A percentile compares a stretch with the other conserved stretches of the same genome.
These are phyloP conservation scores for Lota lota DNA, from an alignment of 2,113 vertebrate species.

Conservation along the genomic window DNA sequence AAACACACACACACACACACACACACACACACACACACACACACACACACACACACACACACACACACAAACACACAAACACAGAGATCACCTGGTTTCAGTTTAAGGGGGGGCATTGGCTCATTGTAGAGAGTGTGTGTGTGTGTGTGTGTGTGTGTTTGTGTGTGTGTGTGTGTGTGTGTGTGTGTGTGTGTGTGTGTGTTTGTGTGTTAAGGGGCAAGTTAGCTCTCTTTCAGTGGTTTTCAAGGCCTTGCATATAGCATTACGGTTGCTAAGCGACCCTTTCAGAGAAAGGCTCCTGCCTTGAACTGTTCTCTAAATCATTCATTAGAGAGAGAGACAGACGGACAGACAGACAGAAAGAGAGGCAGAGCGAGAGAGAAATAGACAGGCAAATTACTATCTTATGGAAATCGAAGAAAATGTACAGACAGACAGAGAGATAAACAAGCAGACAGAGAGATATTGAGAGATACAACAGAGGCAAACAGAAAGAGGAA, in stretches of 20 bases:
- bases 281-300: conserved; percentile 68
- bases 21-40: conserved; percentile 27
- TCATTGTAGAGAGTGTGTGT: conserved; percentile 16
- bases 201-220: conserved; percentile 29
- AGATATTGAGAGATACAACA: too few species aligned
- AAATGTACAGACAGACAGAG: too few species aligned
- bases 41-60: conserved; percentile 5
- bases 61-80: too few species aligned
- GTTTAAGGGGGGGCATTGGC: conserved; percentile 11
- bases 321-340: conserved; percentile 80
- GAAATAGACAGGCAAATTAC: neutral
- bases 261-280: conserved; percentile 88
- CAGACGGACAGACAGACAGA: neutral
- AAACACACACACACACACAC: too few species aligned
- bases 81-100: conserved; percentile 45
- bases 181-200: conserved; percentile 8
- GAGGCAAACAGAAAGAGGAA: too few species aligned
- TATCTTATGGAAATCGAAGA: too few species aligned
- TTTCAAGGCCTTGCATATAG: conserved; percentile 81
- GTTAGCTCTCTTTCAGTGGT: conserved; percentile 44
- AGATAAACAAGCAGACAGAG: too few species aligned
- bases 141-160: conserved; percentile 9
- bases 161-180: conserved; percentile 18
- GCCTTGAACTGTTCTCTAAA: conserved; percentile 82
- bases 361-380: conserved; percentile 30